Evolutionary conservation across 1,140 invertebrate species (phyloP), one percentile per base, ranked within the genome.

Genomic region (Solenopsis invicta): DNA sequence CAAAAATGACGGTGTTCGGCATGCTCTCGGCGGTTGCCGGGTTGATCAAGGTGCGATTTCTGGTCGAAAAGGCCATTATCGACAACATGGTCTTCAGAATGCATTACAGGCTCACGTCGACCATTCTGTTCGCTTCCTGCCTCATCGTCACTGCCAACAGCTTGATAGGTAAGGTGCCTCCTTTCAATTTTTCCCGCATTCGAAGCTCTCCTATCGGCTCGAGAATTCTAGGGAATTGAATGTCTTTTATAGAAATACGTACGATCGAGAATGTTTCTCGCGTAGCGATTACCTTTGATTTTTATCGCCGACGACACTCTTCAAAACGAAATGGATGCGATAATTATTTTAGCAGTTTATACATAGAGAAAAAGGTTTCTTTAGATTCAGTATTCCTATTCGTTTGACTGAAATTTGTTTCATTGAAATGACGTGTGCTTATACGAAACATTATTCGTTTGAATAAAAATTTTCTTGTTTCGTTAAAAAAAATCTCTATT

Each of bases 1-100:
- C 50, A 18, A 85, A 78, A 91, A 98, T 98, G 98, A 97, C 97
- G 90, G 96, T 98, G 76, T 97, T 98, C 91, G 97, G 97, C 62
- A 96, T 98, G 96, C 97, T 97, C 64, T 98, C 97, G 90, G 96
- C 97, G 85, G 97, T 98, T 81, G 98, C 98, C 95, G 97, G 97
- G 94, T 98, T 98, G 94, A 96, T 98, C 91, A 98, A 98, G 96
- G 97, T 98, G 90, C 97, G 98, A 93, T 98, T 97, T 96, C 96
- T 98, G 74, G 96, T 98, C 92, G 98, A 98, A 96, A 98, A 97
- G 93, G 98, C 98, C 78, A 96, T 98, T 85, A 98, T 98, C 91
- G 98, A 99, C 95, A 98, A 98, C 94, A 97, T 98, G 96, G 96
- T 98, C 9, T 99, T 99, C 96, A 96, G 98, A 84, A 97, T 98